A percentile compares a stretch with the other conserved stretches of the same genome.
phyloP scores from a whole-genome alignment of 2,888 invertebrate genomes.

The Dyspetes luteomarginatus region DNA sequence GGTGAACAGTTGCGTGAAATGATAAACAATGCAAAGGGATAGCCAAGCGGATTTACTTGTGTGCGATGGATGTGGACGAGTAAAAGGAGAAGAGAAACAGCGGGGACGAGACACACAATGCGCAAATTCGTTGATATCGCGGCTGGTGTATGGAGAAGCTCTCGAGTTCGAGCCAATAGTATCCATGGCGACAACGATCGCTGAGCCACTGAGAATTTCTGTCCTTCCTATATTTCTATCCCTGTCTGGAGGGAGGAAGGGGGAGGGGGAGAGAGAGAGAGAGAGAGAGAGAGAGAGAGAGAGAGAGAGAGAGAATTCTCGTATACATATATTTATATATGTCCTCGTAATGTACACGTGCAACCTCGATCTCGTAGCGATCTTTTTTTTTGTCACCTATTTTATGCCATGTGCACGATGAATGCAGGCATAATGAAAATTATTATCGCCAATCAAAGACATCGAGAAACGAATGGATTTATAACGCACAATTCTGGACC shows the following conservation, averaged over 20 bases:
- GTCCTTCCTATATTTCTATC: slow-evolving; percentile 37
- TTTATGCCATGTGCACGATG: slow-evolving; percentile 2
- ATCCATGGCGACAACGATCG: slow-evolving; percentile 66
- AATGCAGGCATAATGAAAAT: background rate
- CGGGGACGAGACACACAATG: background rate
- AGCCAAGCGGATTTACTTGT: background rate
- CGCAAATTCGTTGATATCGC: slow-evolving; percentile 53
- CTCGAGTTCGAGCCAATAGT: slow-evolving; percentile 60
- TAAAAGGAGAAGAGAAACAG: background rate
- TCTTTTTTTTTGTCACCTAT: slow-evolving; percentile 25
- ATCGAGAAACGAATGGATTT: background rate
- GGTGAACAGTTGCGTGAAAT: background rate
- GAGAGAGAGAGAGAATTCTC: slow-evolving; percentile 10
- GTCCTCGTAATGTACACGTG: slow-evolving; percentile 46
- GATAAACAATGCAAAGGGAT: background rate
- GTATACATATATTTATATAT: slow-evolving; percentile 21
- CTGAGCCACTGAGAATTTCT: slow-evolving; percentile 49
- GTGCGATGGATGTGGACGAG: slow-evolving; percentile 5
- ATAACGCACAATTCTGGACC: background rate
- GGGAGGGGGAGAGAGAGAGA: slow-evolving; percentile 13
- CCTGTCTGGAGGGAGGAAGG: slow-evolving; percentile 4
- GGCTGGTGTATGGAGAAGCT: slow-evolving; percentile 37
- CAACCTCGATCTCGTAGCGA: slow-evolving; percentile 33
- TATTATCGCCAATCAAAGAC: background rate
- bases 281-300: background rate